Base-by-base conservation (phyloP, 2,888 invertebrate species). In the Athripsodes cinereus region DNA sequence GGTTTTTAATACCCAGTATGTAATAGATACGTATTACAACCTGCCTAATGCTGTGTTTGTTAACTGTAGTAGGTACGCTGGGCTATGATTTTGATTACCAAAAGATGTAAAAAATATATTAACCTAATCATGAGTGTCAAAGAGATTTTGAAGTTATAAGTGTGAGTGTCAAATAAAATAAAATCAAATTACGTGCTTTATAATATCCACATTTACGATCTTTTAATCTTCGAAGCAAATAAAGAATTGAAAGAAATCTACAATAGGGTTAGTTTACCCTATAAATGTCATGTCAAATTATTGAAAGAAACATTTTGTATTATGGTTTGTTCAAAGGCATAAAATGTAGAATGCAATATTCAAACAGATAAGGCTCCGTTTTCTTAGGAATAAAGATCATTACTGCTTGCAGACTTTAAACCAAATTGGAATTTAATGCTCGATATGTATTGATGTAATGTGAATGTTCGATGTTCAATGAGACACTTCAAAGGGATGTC, bases 401-500 rank as follows among this genome's bases (percentile, higher is more conserved):
- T 49, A 59, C 52, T 50, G 61, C 56, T 49, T 48, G 50, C 22
- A 31, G 50, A 22, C 40, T 52, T 40, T 46, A 48, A 48, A 52
- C 26, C 55, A 52, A 60, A 60, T 55, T 55, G 57, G 54, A 60
- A 60, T 57, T 60, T 59, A 58, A 57, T 58, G 54, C 55, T 52
- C 49, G 58, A 57, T 44, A 60, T 52, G 55, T 58, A 60, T 62
- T 60, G 62, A 60, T 58, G 58, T 55, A 62, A 60, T 58, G 49
- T 54, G 13, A 62, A 62, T 60, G 62, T 55, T 58, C 62, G 26
- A 26, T 26, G 26, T 26, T 26, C 26, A 60, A 56, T 59, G 53
- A 60, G 55, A 58, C 62, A 60, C 60, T 60, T 62, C 62, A 62
- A 62, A 62, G 62, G 60, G 53, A 58, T 47, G 26, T 26, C 10